Percentiles rank a stretch among this genome's conserved stretches.
Evolutionary conservation across 2,797 vertebrate genomes (phyloP).

Genomic region (Phoebastria nigripes): DNA sequence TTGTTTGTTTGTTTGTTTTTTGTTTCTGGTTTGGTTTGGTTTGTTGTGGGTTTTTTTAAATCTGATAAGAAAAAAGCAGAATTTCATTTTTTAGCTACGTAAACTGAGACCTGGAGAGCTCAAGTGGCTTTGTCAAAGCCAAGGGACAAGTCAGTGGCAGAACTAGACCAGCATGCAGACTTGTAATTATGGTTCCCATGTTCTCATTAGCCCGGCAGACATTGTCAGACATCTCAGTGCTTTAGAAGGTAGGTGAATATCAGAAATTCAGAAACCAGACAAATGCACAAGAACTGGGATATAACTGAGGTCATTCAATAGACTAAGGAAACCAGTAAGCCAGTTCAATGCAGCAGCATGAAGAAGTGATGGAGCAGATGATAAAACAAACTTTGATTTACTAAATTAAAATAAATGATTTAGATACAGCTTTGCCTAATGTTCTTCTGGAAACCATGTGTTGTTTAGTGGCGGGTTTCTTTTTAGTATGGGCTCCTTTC

Average conservation of each 20-base stretch:
- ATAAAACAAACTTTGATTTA: background rate
- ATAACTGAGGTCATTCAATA: background rate
- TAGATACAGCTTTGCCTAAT: background rate
- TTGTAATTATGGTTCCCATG: background rate
- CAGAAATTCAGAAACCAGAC: background rate
- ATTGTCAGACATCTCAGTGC: background rate
- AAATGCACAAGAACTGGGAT: background rate
- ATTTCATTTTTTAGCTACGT: background rate
- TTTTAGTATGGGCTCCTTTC: background rate
- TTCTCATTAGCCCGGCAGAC: background rate
- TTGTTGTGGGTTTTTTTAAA: background rate
- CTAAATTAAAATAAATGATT: background rate
- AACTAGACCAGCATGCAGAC: background rate
- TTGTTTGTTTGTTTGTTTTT: background rate
- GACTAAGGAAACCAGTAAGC: background rate
- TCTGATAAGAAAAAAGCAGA: background rate
- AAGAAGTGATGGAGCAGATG: background rate
- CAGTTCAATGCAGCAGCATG: background rate
- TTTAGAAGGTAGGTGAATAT: background rate
- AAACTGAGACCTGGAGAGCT: background rate
- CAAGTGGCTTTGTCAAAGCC: background rate
- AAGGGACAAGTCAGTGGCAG: background rate
- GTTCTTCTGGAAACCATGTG: background rate
- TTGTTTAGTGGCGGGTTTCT: background rate
- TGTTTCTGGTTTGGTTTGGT: background rate